A percentile compares a stretch with the other conserved stretches of the same genome.
Conservation (phyloP, 2,888 invertebrate species). For the Drosophila histrio region DNA sequence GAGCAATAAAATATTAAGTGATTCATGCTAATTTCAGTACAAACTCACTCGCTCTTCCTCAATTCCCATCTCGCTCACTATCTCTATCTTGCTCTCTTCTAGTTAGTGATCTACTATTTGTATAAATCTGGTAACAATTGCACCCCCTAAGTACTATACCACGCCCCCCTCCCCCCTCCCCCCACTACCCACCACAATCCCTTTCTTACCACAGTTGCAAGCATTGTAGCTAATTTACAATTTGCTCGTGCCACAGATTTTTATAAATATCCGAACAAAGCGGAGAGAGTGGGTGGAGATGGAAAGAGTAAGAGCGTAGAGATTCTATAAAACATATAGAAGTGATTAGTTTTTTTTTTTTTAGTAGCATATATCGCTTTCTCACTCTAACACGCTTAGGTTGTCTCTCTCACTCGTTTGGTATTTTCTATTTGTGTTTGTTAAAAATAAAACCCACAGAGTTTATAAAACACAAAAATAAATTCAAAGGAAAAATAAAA, state of each 20-base stretch:
- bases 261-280: constrained; percentile 46
- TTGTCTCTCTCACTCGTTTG: constrained; percentile 10
- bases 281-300: constrained; percentile 8
- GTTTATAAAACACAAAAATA: constrained; percentile 78
- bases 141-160: neutral
- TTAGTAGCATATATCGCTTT: constrained; percentile 2
- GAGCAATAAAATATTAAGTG: constrained; percentile 1
- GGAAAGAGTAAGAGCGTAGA: constrained; percentile 7
- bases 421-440: constrained; percentile 56
- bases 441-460: constrained; percentile 76
- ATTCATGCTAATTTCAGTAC: neutral
- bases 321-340: constrained; percentile 16
- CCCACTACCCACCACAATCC: neutral
- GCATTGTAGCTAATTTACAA: constrained; percentile 66
- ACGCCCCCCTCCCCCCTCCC: neutral
- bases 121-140: constrained; percentile 18
- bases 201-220: constrained; percentile 1
- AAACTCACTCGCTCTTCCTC: neutral
- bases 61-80: neutral
- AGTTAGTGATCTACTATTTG: neutral
- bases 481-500: constrained; percentile 78
- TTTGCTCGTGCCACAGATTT: constrained; percentile 67
- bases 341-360: constrained; percentile 10
- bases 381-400: constrained; percentile 7
- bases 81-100: neutral